Conservation (phyloP, 2,797 vertebrate species). For the Phataginus tetradactyla region DNA sequence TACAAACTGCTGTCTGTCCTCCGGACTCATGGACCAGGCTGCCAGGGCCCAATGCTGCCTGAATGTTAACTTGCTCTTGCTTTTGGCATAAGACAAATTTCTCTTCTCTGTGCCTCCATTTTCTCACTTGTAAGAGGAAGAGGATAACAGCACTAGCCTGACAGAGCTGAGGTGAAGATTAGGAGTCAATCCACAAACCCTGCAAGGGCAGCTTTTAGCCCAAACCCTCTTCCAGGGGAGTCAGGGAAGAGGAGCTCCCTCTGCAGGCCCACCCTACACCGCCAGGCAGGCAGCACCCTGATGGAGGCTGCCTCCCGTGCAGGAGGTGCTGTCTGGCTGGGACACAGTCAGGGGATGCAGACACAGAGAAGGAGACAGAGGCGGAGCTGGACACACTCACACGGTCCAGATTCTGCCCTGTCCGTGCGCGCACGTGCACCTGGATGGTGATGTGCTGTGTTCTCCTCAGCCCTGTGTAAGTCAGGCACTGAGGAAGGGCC, state of each 20-base stretch:
- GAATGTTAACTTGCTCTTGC: background rate
- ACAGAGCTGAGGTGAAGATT: background rate
- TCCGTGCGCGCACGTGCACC: too few species aligned
- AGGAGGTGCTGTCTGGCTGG: background rate
- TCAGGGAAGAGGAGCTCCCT: background rate
- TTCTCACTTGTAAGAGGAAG: background rate
- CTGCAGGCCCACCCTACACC: background rate
- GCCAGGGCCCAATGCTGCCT: background rate
- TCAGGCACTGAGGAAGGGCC: background rate
- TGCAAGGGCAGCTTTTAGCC: rapidly evolving
- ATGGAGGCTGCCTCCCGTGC: background rate
- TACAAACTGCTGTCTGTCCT: background rate
- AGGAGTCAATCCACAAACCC: background rate
- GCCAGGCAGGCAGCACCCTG: rapidly evolving
- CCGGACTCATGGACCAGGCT: background rate
- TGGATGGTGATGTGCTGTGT: too few species aligned
- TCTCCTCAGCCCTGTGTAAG: background rate
- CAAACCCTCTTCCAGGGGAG: too few species aligned
- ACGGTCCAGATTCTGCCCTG: background rate
- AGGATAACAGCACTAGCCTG: background rate
- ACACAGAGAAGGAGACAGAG: background rate
- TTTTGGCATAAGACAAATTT: background rate
- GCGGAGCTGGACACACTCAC: too few species aligned
- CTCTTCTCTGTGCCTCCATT: background rate
- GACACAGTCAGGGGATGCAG: background rate